Percentiles rank a stretch among this genome's conserved stretches.
phyloP scores from a whole-genome alignment of 2,797 vertebrate genomes.

The Sylvilagus floridanus region DNA sequence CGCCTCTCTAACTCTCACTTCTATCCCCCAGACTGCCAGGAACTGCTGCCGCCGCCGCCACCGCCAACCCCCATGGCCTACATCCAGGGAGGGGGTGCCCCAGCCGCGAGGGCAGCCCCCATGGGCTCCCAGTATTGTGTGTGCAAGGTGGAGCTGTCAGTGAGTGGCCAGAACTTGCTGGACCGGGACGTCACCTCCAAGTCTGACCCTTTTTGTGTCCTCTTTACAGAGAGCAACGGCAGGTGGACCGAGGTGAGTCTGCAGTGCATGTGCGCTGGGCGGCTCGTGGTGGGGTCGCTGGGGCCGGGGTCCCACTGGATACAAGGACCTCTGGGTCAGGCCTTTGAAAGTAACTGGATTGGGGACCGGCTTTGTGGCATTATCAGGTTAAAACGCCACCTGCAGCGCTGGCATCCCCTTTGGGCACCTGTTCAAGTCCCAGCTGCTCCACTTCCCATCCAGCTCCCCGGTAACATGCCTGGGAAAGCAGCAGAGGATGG shows the following conservation, averaged over 20 bases:
- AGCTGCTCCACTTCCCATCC: too few relatives aligned
- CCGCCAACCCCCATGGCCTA: slow-evolving; percentile 91
- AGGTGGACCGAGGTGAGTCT: slow-evolving; percentile 96
- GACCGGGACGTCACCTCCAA: slow-evolving; percentile 98
- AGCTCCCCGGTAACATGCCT: too few relatives aligned
- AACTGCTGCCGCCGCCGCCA: slow-evolving; percentile 75
- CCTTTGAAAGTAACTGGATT: background rate
- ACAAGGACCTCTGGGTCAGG: background rate
- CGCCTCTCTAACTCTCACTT: background rate
- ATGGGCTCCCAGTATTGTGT: slow-evolving; percentile 93
- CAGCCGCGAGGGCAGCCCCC: slow-evolving; percentile 75
- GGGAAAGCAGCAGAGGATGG: too few relatives aligned
- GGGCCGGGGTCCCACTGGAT: too few relatives aligned
- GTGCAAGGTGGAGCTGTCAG: slow-evolving; percentile 95
- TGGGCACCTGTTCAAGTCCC: too few relatives aligned
- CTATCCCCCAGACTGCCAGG: slow-evolving; percentile 84
- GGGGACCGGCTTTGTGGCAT: too few relatives aligned
- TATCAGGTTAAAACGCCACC: too few relatives aligned
- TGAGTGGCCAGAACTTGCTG: slow-evolving; percentile 94
- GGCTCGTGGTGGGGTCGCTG: background rate
- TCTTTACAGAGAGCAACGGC: slow-evolving; percentile 94
- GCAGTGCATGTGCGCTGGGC: rapidly evolving
- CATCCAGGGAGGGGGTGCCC: slow-evolving; percentile 86
- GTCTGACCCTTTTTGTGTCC: slow-evolving; percentile 98
- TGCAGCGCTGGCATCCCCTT: too few relatives aligned